Percentiles rank a stretch among this genome's conserved stretches.
phyloP scores from a whole-genome alignment of 2,888 invertebrate species.

The Schrankia costaestrigalis region DNA sequence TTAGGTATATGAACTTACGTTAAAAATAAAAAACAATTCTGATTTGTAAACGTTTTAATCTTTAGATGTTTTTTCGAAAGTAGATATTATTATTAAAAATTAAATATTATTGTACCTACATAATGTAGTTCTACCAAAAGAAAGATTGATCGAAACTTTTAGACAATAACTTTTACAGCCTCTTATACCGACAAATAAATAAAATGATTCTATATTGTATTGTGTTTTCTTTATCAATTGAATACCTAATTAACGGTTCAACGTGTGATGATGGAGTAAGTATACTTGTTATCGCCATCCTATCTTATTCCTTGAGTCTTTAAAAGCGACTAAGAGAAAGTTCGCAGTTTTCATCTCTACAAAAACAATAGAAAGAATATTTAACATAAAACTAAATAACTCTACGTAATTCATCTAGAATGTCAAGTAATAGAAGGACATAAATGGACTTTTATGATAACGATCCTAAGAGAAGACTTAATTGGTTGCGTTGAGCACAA shows the following conservation, averaged over 20 bases:
- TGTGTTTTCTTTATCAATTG: constrained; percentile 48
- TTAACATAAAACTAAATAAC: too few relatives aligned
- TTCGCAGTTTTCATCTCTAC: too few relatives aligned
- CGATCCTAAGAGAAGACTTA: too few relatives aligned
- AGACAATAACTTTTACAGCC: constrained; percentile 78
- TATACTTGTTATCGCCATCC: too few relatives aligned
- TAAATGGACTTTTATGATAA: too few relatives aligned
- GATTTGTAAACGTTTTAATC: constrained; percentile 37
- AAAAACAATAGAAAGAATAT: too few relatives aligned
- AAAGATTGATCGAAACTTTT: constrained; percentile 68
- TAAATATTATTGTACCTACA: constrained; percentile 41
- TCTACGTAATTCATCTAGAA: too few relatives aligned
- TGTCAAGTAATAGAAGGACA: too few relatives aligned
- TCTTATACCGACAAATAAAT: constrained; percentile 75
- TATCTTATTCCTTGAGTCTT: too few relatives aligned
- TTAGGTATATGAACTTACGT: constrained; percentile 44
- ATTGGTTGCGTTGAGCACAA: too few relatives aligned
- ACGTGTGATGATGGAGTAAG: too few relatives aligned
- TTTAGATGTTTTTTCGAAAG: constrained; percentile 42
- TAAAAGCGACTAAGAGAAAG: too few relatives aligned
- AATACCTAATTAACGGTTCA: not conserved
- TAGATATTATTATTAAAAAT: constrained; percentile 37
- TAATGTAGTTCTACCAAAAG: constrained; percentile 52
- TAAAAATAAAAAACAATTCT: constrained; percentile 30
- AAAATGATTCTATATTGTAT: constrained; percentile 63